These are phyloP conservation scores for Crotalus horridus DNA, from an alignment of 2,113 vertebrate species.

Conservation along the genomic window DNA sequence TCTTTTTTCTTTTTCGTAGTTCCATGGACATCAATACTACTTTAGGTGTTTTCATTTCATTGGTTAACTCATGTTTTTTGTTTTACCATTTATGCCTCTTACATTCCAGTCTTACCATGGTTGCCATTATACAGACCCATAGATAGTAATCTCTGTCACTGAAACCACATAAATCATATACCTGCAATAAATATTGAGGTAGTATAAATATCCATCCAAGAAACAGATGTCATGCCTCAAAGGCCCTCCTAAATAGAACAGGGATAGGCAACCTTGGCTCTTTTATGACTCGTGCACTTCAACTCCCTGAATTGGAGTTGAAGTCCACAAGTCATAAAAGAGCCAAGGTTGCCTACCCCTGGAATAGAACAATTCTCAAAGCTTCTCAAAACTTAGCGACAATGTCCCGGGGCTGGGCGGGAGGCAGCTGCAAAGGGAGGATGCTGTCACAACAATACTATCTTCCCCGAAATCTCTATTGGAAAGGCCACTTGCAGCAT, in stretches of 20 bases:
- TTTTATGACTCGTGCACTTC: too few species aligned
- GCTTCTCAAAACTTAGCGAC: not conserved
- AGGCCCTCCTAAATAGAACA: not conserved
- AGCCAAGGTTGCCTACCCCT: too few species aligned
- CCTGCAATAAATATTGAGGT: not conserved
- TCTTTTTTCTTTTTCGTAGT: not conserved
- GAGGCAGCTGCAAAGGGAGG: not conserved
- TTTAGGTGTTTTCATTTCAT: not conserved
- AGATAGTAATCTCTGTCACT: not conserved
- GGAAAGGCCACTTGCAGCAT: not conserved
- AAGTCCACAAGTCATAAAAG: too few species aligned
- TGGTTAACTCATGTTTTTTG: not conserved
- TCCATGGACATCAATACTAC: not conserved
- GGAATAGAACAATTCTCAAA: not conserved
- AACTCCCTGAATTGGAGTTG: too few species aligned
- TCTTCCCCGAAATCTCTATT: not conserved
- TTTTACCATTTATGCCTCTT: not conserved
- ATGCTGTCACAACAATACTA: not conserved
- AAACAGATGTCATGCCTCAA: not conserved
- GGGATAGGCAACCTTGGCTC: too few species aligned
- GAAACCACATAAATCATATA: not conserved
- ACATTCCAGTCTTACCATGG: not conserved
- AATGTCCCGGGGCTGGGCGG: accelerated
- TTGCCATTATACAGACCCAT: not conserved
- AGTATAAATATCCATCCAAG: not conserved